A percentile compares a stretch with the other conserved stretches of the same genome.
phyloP scores from a whole-genome alignment of 2,113 vertebrate genomes.

The Sula dactylatra region DNA sequence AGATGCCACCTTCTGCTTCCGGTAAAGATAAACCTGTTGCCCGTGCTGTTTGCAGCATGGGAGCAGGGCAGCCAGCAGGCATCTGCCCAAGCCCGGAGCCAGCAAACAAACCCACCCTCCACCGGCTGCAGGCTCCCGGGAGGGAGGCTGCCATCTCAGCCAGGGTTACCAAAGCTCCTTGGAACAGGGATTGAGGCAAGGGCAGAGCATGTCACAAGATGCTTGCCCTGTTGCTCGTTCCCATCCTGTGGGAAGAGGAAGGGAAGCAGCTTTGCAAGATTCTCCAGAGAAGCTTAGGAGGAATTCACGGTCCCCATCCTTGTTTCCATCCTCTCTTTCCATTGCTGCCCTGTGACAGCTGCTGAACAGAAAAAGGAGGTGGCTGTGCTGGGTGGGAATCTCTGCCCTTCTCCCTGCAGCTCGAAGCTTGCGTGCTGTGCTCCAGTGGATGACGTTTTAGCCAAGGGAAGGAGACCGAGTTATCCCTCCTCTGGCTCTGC shows the following conservation, averaged over 20 bases:
- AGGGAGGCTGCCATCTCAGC: not conserved
- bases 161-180: not conserved
- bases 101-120: not conserved
- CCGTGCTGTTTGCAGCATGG: not conserved
- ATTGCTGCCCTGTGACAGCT: not conserved
- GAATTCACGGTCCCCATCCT: not conserved
- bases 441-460: accelerated
- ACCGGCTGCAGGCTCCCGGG: accelerated
- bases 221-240: not conserved
- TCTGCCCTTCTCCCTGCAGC: not conserved
- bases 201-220: not conserved
- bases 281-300: not conserved
- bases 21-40: not conserved
- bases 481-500: not conserved
- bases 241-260: not conserved
- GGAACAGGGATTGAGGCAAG: not conserved
- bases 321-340: not conserved
- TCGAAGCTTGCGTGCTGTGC: not conserved
- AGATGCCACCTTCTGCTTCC: not conserved
- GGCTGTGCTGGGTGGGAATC: accelerated
- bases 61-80: not conserved
- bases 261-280: not conserved
- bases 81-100: not conserved
- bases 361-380: accelerated
- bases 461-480: not conserved